phyloP scores from a whole-genome alignment of 1,140 invertebrate species.

The Lanistes nyassanus region DNA sequence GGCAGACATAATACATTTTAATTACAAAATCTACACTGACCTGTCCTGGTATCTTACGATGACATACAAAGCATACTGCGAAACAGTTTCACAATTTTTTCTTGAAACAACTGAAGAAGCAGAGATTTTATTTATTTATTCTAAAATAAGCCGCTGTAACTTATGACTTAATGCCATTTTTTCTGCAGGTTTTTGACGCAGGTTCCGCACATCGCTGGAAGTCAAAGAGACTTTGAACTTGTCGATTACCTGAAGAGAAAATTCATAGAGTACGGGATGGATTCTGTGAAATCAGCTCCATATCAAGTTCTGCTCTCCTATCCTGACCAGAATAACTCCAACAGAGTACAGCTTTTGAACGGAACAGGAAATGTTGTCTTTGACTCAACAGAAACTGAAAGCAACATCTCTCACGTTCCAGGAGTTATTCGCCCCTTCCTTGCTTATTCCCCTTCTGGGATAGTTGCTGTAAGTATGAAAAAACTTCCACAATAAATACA shows the following conservation, averaged over 20 bases:
- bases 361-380: conserved; percentile 30
- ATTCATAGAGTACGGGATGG: conserved; percentile 49
- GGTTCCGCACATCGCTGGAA: conserved; percentile 60
- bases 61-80: too few relatives aligned
- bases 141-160: too few relatives aligned
- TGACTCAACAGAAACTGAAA: conserved; percentile 43
- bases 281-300: conserved; percentile 50
- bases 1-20: too few relatives aligned
- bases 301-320: conserved; percentile 62
- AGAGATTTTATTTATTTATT: too few relatives aligned
- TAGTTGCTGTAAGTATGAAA: conserved; percentile 21
- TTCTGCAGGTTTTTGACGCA: conserved; percentile 46
- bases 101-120: too few relatives aligned
- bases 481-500: too few relatives aligned
- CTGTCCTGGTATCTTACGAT: too few relatives aligned
- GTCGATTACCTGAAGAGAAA: conserved; percentile 46
- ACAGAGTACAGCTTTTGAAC: conserved; percentile 46
- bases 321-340: conserved; percentile 50
- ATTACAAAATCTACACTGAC: too few relatives aligned
- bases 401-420: conserved; percentile 50
- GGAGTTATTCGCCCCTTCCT: conserved; percentile 61
- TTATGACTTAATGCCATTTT: background rate
- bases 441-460: conserved; percentile 52
- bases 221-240: conserved; percentile 41
- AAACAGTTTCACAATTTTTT: too few relatives aligned